A percentile compares a stretch with the other conserved stretches of the same genome.
phyloP scores from a whole-genome alignment of 2,888 invertebrate species.

The Orthonychiurus folsomi region DNA sequence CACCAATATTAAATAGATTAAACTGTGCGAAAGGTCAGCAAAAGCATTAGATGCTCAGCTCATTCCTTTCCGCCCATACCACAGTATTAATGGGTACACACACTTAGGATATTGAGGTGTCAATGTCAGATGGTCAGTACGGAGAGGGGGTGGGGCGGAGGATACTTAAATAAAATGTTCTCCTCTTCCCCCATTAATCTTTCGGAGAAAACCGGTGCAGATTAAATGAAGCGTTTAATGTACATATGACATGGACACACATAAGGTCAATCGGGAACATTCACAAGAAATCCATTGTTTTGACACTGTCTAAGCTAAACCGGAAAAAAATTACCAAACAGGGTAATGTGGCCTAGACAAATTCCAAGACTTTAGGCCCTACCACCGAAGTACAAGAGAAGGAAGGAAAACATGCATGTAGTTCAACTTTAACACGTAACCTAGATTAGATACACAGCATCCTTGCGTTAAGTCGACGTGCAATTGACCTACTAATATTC shows the following conservation, averaged over 20 bases:
- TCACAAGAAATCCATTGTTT: not conserved
- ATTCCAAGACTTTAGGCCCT: not conserved
- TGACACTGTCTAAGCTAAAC: not conserved
- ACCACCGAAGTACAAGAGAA: no score
- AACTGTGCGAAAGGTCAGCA: no score
- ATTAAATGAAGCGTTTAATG: not conserved
- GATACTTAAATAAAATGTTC: not conserved
- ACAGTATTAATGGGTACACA: no score
- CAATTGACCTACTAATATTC: slow-evolving; percentile 1
- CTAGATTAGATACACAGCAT: not conserved
- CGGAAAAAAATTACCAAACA: not conserved
- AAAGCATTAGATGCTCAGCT: no score
- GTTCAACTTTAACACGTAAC: no score
- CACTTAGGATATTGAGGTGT: not conserved
- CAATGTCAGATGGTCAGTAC: no score
- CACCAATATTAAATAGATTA: no score
- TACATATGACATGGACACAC: not conserved
- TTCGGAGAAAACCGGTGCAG: not conserved
- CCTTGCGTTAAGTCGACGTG: not conserved
- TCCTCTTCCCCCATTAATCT: not conserved
- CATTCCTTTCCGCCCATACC: no score
- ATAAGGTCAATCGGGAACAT: no score
- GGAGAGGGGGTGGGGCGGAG: no score
- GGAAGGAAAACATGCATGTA: no score
- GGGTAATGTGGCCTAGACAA: not conserved